A percentile compares a stretch with the other conserved stretches of the same genome.
Conservation (phyloP, 1,140 invertebrate species). For the Lepidurus packardi region DNA sequence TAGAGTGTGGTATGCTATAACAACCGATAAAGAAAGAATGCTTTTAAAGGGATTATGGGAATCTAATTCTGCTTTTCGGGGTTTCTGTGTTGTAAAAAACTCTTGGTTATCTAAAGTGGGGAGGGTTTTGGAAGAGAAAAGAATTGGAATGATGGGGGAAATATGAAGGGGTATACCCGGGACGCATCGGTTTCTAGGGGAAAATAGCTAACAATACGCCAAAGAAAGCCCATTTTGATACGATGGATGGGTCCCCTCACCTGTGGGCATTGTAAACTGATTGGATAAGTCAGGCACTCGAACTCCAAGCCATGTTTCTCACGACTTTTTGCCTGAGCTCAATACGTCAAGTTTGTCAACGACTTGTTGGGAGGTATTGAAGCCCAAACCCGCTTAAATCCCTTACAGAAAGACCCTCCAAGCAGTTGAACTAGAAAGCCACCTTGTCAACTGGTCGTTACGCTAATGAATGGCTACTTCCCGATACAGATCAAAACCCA, state of each 20-base stretch:
- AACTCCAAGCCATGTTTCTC: conserved; percentile 3
- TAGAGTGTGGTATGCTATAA: no score
- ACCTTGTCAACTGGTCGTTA: conserved; percentile 17
- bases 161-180: neutral
- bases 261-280: conserved; percentile 4
- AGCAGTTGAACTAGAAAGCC: neutral
- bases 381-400: neutral
- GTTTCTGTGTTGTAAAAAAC: neutral
- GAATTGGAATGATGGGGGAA: neutral
- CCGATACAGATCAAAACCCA: conserved; percentile 5
- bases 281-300: neutral
- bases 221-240: neutral
- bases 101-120: conserved; percentile 1
- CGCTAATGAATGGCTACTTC: conserved; percentile 12
- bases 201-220: no score
- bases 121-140: neutral
- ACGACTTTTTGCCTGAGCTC: neutral
- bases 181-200: neutral
- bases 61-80: neutral
- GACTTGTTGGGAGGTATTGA: conserved; percentile 9
- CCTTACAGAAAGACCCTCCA: conserved; percentile 5
- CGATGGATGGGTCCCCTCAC: conserved; percentile 7
- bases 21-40: neutral
- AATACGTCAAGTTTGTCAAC: conserved; percentile 1
- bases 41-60: neutral